Evolutionary conservation across 2,888 invertebrate species (phyloP).

Genomic region (Diaphora mendica): DNA sequence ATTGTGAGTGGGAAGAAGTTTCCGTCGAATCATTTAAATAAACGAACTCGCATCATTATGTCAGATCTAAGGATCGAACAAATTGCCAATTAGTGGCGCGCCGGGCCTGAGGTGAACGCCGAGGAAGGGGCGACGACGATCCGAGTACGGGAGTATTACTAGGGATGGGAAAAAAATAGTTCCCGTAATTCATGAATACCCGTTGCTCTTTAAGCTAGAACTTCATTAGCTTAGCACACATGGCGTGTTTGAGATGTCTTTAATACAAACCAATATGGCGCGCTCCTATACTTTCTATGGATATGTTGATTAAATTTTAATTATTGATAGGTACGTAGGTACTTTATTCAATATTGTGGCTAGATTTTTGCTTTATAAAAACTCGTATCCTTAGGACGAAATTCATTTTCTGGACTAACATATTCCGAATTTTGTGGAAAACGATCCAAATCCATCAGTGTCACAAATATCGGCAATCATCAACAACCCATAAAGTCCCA

Average conservation of each 20-base stretch:
- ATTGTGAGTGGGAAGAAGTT: conserved; percentile 72
- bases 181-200: conserved; percentile 18
- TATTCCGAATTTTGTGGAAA: background rate
- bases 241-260: background rate
- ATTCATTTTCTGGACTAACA: background rate
- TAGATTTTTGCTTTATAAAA: too few species aligned
- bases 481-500: too few species aligned
- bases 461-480: too few species aligned
- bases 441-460: too few species aligned
- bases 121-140: conserved; percentile 51
- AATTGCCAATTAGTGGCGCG: conserved; percentile 85
- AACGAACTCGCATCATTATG: conserved; percentile 85
- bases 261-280: background rate
- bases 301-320: background rate
- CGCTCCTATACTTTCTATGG: background rate
- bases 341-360: too few species aligned
- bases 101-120: conserved; percentile 62
- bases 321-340: too few species aligned
- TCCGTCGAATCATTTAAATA: conserved; percentile 86
- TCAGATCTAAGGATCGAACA: conserved; percentile 86
- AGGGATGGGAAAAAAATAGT: conserved; percentile 11
- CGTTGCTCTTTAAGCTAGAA: conserved; percentile 5
- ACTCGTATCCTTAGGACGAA: too few species aligned
- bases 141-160: conserved; percentile 42
- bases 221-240: background rate